Percentiles rank a stretch among this genome's conserved stretches.
Conservation (phyloP, 2,113 vertebrate genomes). For the Sylvia atricapilla region DNA sequence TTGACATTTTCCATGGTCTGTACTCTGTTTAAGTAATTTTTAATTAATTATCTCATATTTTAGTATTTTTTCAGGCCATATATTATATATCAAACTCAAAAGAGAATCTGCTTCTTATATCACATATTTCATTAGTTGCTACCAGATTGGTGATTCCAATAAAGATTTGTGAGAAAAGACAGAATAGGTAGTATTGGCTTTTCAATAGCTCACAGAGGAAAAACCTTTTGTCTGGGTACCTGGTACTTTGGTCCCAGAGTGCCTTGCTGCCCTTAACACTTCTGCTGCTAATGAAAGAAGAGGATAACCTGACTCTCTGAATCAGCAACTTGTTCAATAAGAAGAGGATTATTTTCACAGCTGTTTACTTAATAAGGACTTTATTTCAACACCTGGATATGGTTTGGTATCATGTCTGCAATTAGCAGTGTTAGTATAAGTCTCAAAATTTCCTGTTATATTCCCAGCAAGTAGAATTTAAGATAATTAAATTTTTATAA, state of each 20-base stretch:
- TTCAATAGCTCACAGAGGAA: neutral
- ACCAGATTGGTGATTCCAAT: neutral
- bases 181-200: neutral
- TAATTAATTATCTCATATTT: neutral
- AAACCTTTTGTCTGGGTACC: neutral
- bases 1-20: neutral
- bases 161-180: neutral
- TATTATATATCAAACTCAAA: neutral
- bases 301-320: neutral
- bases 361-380: neutral
- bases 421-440: neutral
- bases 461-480: neutral
- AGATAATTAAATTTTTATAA: neutral
- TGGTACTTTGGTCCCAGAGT: neutral
- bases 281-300: neutral
- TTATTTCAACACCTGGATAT: neutral
- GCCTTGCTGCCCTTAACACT: neutral
- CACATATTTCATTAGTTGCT: neutral
- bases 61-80: neutral
- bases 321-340: neutral
- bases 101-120: neutral
- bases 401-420: neutral
- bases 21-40: neutral
- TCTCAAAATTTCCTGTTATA: neutral
- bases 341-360: neutral